These are phyloP conservation scores for Fistularia commersonii DNA, from an alignment of 2,797 vertebrate species.

Conservation along the genomic window DNA sequence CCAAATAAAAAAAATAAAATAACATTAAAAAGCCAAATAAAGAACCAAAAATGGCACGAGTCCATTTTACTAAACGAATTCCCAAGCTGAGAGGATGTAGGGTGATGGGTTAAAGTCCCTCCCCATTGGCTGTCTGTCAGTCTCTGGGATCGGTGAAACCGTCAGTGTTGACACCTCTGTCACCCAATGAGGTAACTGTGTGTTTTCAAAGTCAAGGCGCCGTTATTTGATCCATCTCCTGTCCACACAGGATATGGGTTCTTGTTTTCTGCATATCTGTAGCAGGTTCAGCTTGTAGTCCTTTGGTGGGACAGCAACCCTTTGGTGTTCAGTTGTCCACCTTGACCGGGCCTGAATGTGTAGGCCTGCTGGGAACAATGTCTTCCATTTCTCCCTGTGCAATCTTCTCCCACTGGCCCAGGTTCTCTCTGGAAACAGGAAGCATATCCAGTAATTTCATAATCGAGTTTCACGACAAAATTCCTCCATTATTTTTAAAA, in stretches of 20 bases:
- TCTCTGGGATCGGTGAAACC: constrained; percentile 66
- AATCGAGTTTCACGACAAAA: too few species aligned
- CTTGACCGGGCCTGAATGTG: constrained; percentile 82
- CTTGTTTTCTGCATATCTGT: constrained; percentile 42
- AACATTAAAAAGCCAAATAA: constrained; percentile 59
- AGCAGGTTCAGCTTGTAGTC: constrained; percentile 52
- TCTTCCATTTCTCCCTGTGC: constrained; percentile 82
- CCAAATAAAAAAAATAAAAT: constrained; percentile 55
- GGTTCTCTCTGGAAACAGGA: constrained; percentile 84
- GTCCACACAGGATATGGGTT: constrained; percentile 47
- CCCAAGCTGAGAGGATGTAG: constrained; percentile 64
- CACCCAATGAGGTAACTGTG: constrained; percentile 81
- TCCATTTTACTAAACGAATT: constrained; percentile 71
- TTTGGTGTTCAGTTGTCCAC: constrained; percentile 81
- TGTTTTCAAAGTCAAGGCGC: constrained; percentile 71
- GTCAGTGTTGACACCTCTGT: constrained; percentile 71
- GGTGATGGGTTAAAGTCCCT: constrained; percentile 53
- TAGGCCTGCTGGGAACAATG: constrained; percentile 52
- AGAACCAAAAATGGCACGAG: constrained; percentile 52
- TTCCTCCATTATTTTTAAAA: too few species aligned
- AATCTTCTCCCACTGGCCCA: constrained; percentile 93
- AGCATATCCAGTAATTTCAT: neutral
- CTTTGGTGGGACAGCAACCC: constrained; percentile 47
- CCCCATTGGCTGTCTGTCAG: constrained; percentile 53
- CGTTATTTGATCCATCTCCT: constrained; percentile 56